Evolutionary conservation across 2,113 vertebrate species (phyloP).

Genomic region (Cheirogaleus medius): DNA sequence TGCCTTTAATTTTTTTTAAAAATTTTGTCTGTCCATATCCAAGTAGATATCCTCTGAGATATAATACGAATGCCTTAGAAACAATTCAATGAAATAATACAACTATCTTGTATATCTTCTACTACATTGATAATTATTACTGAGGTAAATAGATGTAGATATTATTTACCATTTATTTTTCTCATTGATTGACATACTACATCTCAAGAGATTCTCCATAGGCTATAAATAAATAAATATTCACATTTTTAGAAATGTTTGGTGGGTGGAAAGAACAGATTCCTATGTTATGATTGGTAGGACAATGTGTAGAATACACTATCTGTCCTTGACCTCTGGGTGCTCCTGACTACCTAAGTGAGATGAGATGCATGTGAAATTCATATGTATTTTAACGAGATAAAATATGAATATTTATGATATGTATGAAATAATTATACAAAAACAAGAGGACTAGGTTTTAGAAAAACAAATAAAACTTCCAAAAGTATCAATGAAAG

Average conservation of each 20-base stretch:
- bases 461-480: neutral
- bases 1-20: neutral
- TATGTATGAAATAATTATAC: neutral
- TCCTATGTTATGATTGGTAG: neutral
- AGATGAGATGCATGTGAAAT: neutral
- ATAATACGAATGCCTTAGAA: neutral
- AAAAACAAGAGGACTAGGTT: neutral
- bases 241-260: neutral
- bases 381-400: neutral
- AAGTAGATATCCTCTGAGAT: neutral
- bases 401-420: neutral
- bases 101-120: neutral
- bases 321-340: neutral
- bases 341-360: neutral
- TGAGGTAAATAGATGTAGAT: neutral
- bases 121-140: neutral
- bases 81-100: neutral
- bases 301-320: rapidly evolving
- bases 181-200: neutral
- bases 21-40: neutral
- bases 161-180: neutral
- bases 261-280: neutral
- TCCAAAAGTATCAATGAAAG: neutral
- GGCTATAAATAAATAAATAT: neutral
- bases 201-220: neutral